phyloP scores from a whole-genome alignment of 2,888 invertebrate genomes.

The Antheraea assamensis region DNA sequence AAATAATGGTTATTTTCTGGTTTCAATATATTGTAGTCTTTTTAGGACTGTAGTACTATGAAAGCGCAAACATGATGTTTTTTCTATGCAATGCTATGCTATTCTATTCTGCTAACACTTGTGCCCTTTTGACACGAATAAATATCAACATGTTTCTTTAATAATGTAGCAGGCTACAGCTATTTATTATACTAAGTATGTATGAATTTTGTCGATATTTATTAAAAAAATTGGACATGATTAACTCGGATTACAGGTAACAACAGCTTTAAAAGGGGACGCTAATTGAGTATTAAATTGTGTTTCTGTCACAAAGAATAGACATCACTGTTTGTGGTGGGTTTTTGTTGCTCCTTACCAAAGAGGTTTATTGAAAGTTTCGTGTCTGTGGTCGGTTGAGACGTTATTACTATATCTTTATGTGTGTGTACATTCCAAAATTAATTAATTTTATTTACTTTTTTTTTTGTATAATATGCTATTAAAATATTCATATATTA shows the following conservation, averaged over 20 bases:
- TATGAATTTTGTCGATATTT: not conserved
- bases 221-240: not conserved
- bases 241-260: not conserved
- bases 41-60: no score
- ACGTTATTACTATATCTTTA: constrained; percentile 10
- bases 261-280: not conserved
- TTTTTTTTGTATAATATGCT: not conserved
- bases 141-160: no score
- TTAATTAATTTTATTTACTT: constrained; percentile 18
- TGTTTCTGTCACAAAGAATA: constrained; percentile 35
- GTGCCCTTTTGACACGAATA: no score
- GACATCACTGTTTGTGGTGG: constrained; percentile 30
- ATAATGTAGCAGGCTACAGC: not conserved
- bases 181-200: not conserved
- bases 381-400: constrained; percentile 11
- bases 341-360: constrained; percentile 38
- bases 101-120: no score
- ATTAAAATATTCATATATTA: not conserved
- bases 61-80: no score
- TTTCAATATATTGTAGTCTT: no score
- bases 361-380: constrained; percentile 33
- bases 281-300: constrained; percentile 20
- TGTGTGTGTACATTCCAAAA: constrained; percentile 21
- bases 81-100: no score
- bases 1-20: no score